These are phyloP conservation scores for Burhinus bistriatus DNA, from an alignment of 2,113 vertebrate species.

Conservation along the genomic window DNA sequence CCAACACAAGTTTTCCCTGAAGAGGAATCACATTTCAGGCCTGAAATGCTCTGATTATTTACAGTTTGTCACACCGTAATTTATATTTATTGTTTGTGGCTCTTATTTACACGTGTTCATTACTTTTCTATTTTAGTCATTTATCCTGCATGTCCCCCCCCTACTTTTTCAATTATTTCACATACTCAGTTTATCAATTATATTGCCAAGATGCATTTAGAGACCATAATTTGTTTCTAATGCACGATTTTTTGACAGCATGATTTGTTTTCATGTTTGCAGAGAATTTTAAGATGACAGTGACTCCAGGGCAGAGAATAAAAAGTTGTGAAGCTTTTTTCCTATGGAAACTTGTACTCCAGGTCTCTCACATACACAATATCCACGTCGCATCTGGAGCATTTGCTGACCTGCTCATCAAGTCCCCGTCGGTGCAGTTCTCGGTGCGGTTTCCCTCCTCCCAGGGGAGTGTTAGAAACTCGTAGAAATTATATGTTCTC, in stretches of 20 bases:
- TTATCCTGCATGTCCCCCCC: slow-evolving; percentile 12
- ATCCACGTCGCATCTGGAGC: accelerated
- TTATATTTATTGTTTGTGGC: slow-evolving; percentile 62
- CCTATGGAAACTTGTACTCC: background rate
- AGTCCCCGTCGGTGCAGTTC: background rate
- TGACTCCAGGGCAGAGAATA: background rate
- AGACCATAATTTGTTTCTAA: slow-evolving; percentile 50
- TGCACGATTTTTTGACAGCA: slow-evolving; percentile 41
- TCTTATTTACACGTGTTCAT: slow-evolving; percentile 61
- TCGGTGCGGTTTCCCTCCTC: background rate
- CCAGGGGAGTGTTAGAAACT: background rate
- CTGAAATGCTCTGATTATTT: slow-evolving; percentile 57
- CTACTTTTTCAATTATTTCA: slow-evolving; percentile 45
- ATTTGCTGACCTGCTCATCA: background rate
- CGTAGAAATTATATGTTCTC: background rate
- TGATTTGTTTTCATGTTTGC: slow-evolving; percentile 59
- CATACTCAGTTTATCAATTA: slow-evolving; percentile 53
- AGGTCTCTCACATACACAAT: accelerated
- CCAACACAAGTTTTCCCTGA: slow-evolving; percentile 10
- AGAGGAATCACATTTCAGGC: slow-evolving; percentile 42
- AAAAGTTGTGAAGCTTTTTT: background rate
- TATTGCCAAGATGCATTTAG: slow-evolving; percentile 35
- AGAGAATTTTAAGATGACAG: background rate
- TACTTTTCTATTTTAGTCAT: slow-evolving; percentile 54
- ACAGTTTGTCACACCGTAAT: slow-evolving; percentile 31